Percentiles rank a stretch among this genome's conserved stretches.
Conservation (phyloP, 2,888 invertebrate species). For the Acronicta alni region DNA sequence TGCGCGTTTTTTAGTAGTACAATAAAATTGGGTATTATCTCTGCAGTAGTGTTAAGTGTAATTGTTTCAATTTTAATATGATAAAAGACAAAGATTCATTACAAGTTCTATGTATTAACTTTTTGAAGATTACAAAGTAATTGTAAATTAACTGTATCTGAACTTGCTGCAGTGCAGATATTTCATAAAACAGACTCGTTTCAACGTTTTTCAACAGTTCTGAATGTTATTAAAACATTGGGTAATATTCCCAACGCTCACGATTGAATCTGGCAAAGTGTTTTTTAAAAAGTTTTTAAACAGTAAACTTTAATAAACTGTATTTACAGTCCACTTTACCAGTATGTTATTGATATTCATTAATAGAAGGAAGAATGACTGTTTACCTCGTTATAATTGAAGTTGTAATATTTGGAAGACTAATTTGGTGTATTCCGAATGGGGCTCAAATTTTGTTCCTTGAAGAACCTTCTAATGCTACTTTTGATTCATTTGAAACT, state of each 20-base stretch:
- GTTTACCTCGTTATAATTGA: constrained; percentile 9
- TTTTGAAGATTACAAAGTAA: not conserved
- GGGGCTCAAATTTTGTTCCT: constrained; percentile 7
- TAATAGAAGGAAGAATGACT: not conserved
- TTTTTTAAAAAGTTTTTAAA: constrained; percentile 10
- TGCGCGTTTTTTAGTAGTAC: not conserved
- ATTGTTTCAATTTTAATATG: not conserved
- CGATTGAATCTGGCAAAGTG: not conserved
- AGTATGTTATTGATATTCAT: constrained; percentile 8
- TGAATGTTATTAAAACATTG: constrained; percentile 39
- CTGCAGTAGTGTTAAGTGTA: not conserved
- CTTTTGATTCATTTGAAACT: constrained; percentile 19
- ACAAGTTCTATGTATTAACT: not conserved
- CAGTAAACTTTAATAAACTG: not conserved
- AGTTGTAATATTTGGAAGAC: constrained; percentile 12
- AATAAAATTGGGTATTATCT: not conserved
- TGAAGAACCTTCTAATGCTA: constrained; percentile 2
- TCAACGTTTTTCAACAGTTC: constrained; percentile 25
- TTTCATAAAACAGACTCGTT: not conserved
- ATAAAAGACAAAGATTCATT: not conserved
- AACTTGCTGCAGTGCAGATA: not conserved
- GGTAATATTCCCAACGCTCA: constrained; percentile 4
- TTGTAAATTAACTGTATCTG: not conserved
- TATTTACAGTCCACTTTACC: constrained; percentile 2
- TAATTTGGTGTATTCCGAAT: not conserved